Base-by-base conservation (phyloP, 2,113 vertebrate genomes). In the Elephantulus edwardii region DNA sequence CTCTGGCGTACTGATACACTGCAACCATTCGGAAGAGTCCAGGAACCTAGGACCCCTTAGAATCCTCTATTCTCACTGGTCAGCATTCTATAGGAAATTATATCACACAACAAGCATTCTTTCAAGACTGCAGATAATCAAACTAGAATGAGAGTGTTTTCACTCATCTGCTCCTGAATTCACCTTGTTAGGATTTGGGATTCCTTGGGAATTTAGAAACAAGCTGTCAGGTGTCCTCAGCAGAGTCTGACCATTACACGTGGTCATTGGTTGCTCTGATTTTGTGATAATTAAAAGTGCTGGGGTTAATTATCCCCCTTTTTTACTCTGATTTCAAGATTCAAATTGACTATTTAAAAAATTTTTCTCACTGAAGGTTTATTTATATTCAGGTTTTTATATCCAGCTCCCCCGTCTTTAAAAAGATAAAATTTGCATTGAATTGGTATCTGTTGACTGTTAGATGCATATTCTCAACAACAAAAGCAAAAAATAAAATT, bases 271-370 rank as follows among this genome's bases (percentile, higher is more conserved):
- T 62, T n/a, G 24, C 30, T 90, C 35, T 33, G 8, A 9, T 3
- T 76, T 54, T 8, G 1, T 35, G 50, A 46, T 0, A 0, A 66
- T 20, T 44, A 62, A 76, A 66, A 83, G 40, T 79, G 5, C n/a
- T 58, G 26, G 30, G 70, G 46, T 28, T 40, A n/a, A 83, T 14
- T 48, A 40, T 26, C 38, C 60, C 22, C 56, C 72, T 83, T 86
- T n/a, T 44, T 89, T 35, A 19, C 44, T 30, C 35, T n/a, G 48
- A 60, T 77, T 79, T 91, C 20, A 90, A 81, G 28, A 44, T 30
- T 64, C 33, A 46, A 40, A 48, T 58, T 30, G 0, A 33, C 40
- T 68, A 66, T 90, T 88, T 19, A 46, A 12, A n/a, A n/a, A 56
- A 20, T 46, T 44, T 80, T 64, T 62, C 42, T 46, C 22, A 6